Conservation (phyloP, 2,888 invertebrate species). For the Drosophila ezoana region DNA sequence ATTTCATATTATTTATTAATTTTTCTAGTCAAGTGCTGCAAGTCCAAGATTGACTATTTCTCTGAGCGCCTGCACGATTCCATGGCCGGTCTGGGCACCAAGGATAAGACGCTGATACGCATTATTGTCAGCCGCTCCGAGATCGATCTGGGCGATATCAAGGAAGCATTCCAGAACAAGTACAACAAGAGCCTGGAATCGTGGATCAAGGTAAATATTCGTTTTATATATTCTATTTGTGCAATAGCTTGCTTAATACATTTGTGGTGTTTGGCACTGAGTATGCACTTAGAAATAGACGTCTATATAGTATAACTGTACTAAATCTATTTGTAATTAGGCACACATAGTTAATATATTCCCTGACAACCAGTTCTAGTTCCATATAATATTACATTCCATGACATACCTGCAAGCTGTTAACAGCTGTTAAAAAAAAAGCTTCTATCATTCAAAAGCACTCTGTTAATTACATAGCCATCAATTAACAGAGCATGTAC, state of each 20-base stretch:
- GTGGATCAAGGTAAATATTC: constrained; percentile 90
- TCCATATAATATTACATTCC: neutral
- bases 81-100: constrained; percentile 95
- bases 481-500: constrained; percentile 8
- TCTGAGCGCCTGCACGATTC: constrained; percentile 95
- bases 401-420: constrained; percentile 1
- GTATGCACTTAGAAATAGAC: constrained; percentile 18
- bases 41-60: constrained; percentile 95
- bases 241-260: constrained; percentile 16
- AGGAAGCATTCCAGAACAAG: constrained; percentile 93
- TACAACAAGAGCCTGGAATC: constrained; percentile 93
- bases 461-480: constrained; percentile 12
- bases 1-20: neutral
- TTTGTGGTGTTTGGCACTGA: constrained; percentile 46
- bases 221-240: constrained; percentile 1
- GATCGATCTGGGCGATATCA: constrained; percentile 96
- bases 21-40: constrained; percentile 91
- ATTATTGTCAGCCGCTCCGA: constrained; percentile 96
- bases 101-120: constrained; percentile 95
- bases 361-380: neutral
- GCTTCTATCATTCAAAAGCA: constrained; percentile 10
- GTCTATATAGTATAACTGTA: neutral
- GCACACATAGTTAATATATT: constrained; percentile 1
- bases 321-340: neutral
- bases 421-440: constrained; percentile 20